A percentile compares a stretch with the other conserved stretches of the same genome.
These are phyloP conservation scores for Himantopus leucocephalus DNA, from an alignment of 2,113 vertebrate species.

Conservation along the genomic window DNA sequence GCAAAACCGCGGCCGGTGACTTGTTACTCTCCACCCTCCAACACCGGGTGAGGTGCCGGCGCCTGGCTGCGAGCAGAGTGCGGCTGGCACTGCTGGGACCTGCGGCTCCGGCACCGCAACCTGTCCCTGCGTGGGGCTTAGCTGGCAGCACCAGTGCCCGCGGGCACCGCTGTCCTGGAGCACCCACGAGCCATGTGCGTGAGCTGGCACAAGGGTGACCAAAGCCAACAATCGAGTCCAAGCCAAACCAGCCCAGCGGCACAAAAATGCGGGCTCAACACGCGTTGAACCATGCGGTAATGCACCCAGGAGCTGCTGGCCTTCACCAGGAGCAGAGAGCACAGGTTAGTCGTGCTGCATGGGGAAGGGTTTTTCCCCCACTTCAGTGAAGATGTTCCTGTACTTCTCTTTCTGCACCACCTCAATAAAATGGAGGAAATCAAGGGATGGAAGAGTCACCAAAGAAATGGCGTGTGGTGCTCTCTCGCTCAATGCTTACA, in stretches of 20 bases:
- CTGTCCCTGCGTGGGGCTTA: not conserved
- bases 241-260: not conserved
- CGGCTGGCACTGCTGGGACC: not conserved
- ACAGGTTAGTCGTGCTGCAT: not conserved
- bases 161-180: not conserved
- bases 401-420: not conserved
- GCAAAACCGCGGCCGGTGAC: not conserved
- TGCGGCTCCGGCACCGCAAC: not conserved
- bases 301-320: too few species aligned
- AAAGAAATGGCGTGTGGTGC: not conserved
- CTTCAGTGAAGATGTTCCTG: not conserved
- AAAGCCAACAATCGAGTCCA: not conserved
- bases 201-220: not conserved
- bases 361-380: accelerated
- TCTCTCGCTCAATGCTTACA: not conserved
- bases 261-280: not conserved
- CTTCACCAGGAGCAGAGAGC: not conserved
- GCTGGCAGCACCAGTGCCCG: not conserved
- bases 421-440: not conserved
- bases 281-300: not conserved
- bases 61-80: not conserved
- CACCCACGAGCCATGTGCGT: not conserved
- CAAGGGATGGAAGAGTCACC: not conserved
- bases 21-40: not conserved
- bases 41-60: accelerated